These are phyloP conservation scores for Bufo bufo DNA, from an alignment of 2,113 vertebrate genomes.

Conservation along the genomic window DNA sequence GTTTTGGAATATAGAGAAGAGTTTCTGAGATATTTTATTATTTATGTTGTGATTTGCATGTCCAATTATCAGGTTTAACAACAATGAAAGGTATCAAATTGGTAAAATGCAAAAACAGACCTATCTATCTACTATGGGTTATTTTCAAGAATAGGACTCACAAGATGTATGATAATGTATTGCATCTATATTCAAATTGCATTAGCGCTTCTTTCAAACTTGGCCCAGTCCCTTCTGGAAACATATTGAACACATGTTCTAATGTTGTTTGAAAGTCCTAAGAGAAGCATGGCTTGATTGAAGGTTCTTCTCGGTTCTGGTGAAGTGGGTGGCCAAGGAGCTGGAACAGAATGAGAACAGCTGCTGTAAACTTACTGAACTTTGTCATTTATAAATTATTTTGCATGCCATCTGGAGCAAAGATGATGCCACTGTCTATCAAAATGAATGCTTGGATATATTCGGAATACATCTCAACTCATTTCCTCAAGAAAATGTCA, in stretches of 20 bases:
- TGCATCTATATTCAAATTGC: constrained; percentile 10
- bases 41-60: not conserved
- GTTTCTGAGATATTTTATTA: not conserved
- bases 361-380: constrained; percentile 84
- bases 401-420: constrained; percentile 87
- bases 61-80: not conserved
- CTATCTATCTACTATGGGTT: not conserved
- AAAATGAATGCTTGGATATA: constrained; percentile 59
- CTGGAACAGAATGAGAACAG: constrained; percentile 79
- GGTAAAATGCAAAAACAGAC: not conserved
- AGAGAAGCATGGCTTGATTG: constrained; percentile 67
- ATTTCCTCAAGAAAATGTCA: constrained; percentile 16
- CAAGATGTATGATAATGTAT: constrained; percentile 6
- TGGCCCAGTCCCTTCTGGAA: constrained; percentile 64
- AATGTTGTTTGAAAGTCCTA: constrained; percentile 65
- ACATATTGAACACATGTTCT: constrained; percentile 70
- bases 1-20: not conserved
- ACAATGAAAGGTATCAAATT: not conserved
- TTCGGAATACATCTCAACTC: constrained; percentile 31
- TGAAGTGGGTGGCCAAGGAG: constrained; percentile 73
- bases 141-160: not conserved
- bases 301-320: constrained; percentile 70
- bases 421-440: constrained; percentile 63
- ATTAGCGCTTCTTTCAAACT: constrained; percentile 57
- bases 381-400: constrained; percentile 91